These are phyloP conservation scores for Raja brachyura DNA, from an alignment of 2,113 vertebrate species.

Conservation along the genomic window DNA sequence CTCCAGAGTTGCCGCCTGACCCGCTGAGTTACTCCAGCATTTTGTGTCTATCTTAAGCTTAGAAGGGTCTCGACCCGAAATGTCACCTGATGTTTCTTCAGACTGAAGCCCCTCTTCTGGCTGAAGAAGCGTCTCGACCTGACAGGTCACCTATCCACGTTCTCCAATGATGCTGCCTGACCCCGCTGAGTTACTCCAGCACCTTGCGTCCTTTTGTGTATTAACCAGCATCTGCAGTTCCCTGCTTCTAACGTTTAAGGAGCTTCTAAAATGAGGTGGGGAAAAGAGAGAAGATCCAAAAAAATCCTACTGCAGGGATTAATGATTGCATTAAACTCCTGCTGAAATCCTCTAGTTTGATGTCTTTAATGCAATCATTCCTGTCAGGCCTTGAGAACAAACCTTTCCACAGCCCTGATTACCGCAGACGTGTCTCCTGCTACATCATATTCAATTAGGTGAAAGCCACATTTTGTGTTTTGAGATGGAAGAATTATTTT, in stretches of 20 bases:
- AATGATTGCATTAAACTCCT: neutral
- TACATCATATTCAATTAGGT: neutral
- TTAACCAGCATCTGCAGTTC: no score
- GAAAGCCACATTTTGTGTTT: neutral
- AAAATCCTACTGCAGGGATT: neutral
- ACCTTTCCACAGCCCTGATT: neutral
- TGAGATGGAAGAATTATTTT: neutral
- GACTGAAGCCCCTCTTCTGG: no score
- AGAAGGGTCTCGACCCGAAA: no score
- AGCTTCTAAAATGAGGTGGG: neutral
- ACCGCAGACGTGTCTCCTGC: neutral
- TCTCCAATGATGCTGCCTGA: no score
- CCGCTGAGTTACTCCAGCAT: no score
- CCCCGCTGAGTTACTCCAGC: no score
- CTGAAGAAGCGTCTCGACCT: no score
- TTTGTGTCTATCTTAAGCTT: no score
- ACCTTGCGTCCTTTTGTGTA: no score
- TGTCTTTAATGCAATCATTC: neutral
- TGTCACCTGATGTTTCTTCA: no score
- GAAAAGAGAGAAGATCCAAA: neutral
- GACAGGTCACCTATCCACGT: no score
- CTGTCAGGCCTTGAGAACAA: neutral
- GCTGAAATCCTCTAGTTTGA: neutral
- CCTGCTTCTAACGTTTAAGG: neutral
- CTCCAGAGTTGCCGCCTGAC: no score